A percentile compares a stretch with the other conserved stretches of the same genome.
Conservation (phyloP, 2,797 vertebrate genomes). For the Lateolabrax maculatus region DNA sequence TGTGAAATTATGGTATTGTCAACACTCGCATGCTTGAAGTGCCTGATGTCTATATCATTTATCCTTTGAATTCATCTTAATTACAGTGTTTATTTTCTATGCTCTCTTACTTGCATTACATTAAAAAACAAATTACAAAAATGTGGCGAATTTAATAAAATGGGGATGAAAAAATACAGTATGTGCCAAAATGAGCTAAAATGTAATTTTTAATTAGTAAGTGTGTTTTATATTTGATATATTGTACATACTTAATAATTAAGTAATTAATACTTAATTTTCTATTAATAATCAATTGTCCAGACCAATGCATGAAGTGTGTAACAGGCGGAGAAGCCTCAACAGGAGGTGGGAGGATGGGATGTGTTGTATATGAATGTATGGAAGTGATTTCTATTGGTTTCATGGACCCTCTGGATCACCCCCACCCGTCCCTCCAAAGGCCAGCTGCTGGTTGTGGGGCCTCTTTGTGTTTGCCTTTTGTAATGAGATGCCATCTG, state of each 20-base stretch:
- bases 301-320: conserved; percentile 16
- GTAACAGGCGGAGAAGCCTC: conserved; percentile 10
- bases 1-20: not conserved
- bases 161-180: not conserved
- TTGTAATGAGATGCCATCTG: conserved; percentile 86
- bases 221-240: not conserved
- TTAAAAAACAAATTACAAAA: not conserved
- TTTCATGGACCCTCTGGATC: conserved; percentile 49
- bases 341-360: conserved; percentile 25
- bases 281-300: conserved; percentile 7
- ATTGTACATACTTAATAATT: not conserved
- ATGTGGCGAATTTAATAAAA: not conserved
- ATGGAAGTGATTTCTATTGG: conserved; percentile 41
- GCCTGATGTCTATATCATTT: not conserved
- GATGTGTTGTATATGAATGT: conserved; percentile 34
- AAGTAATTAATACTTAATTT: too few species aligned
- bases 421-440: conserved; percentile 54
- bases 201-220: not conserved
- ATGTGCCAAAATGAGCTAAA: not conserved
- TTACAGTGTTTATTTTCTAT: not conserved
- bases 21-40: not conserved
- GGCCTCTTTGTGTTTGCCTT: conserved; percentile 81
- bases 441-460: conserved; percentile 79
- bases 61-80: not conserved
- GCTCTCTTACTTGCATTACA: not conserved